phyloP scores from a whole-genome alignment of 2,113 vertebrate species.

The Syngnathoides biaculeatus region DNA sequence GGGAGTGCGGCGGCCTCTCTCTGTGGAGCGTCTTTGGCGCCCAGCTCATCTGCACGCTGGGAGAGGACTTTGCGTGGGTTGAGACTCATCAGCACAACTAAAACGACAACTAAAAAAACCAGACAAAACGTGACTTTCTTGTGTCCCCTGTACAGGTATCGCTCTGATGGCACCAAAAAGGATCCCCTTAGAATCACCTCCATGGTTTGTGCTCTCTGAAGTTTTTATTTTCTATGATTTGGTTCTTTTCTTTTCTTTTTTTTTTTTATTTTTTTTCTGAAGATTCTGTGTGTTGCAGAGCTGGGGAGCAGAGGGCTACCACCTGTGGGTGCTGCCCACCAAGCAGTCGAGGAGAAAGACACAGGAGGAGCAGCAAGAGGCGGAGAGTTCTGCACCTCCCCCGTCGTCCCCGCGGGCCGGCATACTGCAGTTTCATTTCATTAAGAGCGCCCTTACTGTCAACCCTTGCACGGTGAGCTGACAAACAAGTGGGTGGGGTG shows the following conservation, averaged over 20 bases:
- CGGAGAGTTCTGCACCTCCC: conserved; percentile 33
- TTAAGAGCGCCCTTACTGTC: conserved; percentile 95
- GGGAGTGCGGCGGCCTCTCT: conserved; percentile 92
- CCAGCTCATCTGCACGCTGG: conserved; percentile 95
- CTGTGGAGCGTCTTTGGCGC: conserved; percentile 98
- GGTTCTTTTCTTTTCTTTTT: background rate
- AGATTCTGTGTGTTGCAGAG: conserved; percentile 68
- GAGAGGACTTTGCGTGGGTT: conserved; percentile 95
- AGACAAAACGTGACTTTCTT: background rate
- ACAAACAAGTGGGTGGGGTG: background rate
- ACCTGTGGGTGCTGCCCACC: conserved; percentile 88
- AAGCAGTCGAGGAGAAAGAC: conserved; percentile 59
- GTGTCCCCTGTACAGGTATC: conserved; percentile 74
- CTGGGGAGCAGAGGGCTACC: conserved; percentile 98
- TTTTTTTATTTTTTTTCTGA: background rate
- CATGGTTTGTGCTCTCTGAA: conserved; percentile 78
- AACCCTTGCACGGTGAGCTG: conserved; percentile 96
- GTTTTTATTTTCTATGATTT: background rate
- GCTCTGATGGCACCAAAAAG: conserved; percentile 93
- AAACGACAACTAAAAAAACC: no score
- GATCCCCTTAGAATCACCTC: conserved; percentile 93
- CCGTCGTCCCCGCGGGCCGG: conserved; percentile 71
- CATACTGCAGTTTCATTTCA: conserved; percentile 95
- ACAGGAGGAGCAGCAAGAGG: conserved; percentile 45
- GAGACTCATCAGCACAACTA: conserved; percentile 9